These are phyloP conservation scores for Astreopora myriophthalma DNA, from an alignment of 64 coral and sea anemone genomes.

Conservation along the genomic window DNA sequence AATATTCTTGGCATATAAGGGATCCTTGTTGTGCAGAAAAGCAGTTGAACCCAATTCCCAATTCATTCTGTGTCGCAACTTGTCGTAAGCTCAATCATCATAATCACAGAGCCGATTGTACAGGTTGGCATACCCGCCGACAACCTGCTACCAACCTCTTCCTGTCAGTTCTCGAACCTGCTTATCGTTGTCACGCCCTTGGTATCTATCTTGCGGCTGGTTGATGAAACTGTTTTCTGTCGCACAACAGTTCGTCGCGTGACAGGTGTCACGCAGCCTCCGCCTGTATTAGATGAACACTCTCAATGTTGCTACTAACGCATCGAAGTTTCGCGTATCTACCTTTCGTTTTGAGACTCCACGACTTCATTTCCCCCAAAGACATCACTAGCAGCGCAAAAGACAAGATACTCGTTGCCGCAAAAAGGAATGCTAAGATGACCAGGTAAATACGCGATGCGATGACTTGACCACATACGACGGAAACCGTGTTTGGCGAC, in stretches of 20 bases:
- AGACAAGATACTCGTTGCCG: conserved; percentile 33
- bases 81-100: too few relatives aligned
- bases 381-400: not conserved
- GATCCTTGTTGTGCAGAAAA: too few relatives aligned
- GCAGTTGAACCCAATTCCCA: too few relatives aligned
- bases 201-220: too few relatives aligned
- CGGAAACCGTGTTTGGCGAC: not conserved
- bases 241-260: not conserved
- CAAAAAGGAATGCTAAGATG: conserved; percentile 76
- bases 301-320: not conserved
- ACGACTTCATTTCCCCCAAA: not conserved
- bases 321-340: not conserved
- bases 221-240: not conserved
- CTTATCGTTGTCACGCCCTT: too few relatives aligned
- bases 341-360: not conserved
- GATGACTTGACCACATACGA: not conserved
- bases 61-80: too few relatives aligned
- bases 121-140: too few relatives aligned
- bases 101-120: too few relatives aligned
- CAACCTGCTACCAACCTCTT: too few relatives aligned
- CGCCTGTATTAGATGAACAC: not conserved
- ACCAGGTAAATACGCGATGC: conserved; percentile 54
- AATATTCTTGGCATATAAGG: too few relatives aligned
- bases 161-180: too few relatives aligned
- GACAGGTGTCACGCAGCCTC: not conserved